A percentile compares a stretch with the other conserved stretches of the same genome.
These are phyloP conservation scores for Amphipyra berbera DNA, from an alignment of 2,888 invertebrate species.

Conservation along the genomic window DNA sequence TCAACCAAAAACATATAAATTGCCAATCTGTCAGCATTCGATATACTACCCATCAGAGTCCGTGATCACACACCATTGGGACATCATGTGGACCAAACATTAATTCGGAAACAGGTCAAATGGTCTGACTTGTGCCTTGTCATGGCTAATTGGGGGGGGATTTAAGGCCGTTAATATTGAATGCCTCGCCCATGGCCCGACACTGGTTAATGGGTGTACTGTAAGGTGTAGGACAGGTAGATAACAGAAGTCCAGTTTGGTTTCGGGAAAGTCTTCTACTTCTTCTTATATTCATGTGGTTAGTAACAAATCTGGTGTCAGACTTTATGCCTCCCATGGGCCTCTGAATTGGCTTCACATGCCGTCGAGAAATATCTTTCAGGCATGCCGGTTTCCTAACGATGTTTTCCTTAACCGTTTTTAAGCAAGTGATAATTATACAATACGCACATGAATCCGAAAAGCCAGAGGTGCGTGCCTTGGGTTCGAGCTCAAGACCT, in stretches of 20 bases:
- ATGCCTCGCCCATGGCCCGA: slow-evolving; percentile 43
- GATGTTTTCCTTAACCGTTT: no score
- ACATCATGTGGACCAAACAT: slow-evolving; percentile 34
- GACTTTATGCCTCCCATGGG: no score
- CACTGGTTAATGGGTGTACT: slow-evolving; percentile 43
- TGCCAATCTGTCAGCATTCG: background rate
- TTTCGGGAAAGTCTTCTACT: no score
- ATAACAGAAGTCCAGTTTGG: slow-evolving; percentile 14
- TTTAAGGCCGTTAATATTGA: slow-evolving; percentile 58
- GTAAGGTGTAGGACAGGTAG: background rate
- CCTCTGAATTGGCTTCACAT: no score
- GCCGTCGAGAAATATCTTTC: no score
- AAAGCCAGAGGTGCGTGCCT: no score
- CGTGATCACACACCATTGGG: slow-evolving; percentile 11
- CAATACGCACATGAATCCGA: no score
- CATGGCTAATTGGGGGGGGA: slow-evolving; percentile 53
- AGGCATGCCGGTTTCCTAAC: no score
- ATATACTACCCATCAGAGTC: slow-evolving; percentile 12
- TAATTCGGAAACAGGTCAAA: slow-evolving; percentile 49
- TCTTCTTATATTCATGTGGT: no score
- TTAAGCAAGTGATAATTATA: no score
- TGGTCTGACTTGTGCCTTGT: slow-evolving; percentile 37
- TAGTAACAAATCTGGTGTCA: no score
- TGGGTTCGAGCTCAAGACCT: no score
- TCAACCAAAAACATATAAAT: background rate